Evolutionary conservation across 2,888 invertebrate species (phyloP), one percentile per base, ranked within the genome.

Genomic region (Holacanthella duospinosa): DNA sequence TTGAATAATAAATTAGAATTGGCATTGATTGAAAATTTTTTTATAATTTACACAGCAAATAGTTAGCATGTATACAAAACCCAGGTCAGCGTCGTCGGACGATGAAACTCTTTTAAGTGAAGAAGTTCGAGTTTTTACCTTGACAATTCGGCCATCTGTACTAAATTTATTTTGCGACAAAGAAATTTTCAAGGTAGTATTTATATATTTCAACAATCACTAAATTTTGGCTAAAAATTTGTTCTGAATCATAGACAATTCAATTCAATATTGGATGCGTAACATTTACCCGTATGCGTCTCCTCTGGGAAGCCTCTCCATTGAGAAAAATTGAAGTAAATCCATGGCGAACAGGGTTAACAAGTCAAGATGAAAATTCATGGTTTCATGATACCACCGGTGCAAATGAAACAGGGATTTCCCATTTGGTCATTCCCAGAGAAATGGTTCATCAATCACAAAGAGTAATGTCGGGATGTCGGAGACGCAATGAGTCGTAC

Each of bases 261-360:
- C 66, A 68, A 60, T 61, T 68, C 19, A 71, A 69, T 21, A 66
- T 71, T 19, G 71, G 71, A 1, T 71, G 71, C 57, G 67, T 68
- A 29, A 63, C 69, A 16, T 68, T 65, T 28, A 68, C 67, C 9
- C 58, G 28, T 6, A 66, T 71, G 44, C 63, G 68, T 12, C 60
- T 71, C 12, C 58, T 69, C 12, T 57, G 64, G 1, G 68, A 68
- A 43, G 62, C 66, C 3, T 29, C 67, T 0, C 62, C 67, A 1
- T 29, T 71, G 0, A 65, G 62, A 25, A 62, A 62, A 43, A 24
- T 60, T 4, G 36, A 36, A 36, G 36, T 36, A 36, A 36, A 36
- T 3, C 29, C 53, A 9, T 48, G 55, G 6, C 1, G 25, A 1
- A 36, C 53, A 2, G 29, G 26, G 9, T 24, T 36, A 1, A 19